phyloP scores from a whole-genome alignment of 2,797 vertebrate genomes.

The Tragelaphus oryx region DNA sequence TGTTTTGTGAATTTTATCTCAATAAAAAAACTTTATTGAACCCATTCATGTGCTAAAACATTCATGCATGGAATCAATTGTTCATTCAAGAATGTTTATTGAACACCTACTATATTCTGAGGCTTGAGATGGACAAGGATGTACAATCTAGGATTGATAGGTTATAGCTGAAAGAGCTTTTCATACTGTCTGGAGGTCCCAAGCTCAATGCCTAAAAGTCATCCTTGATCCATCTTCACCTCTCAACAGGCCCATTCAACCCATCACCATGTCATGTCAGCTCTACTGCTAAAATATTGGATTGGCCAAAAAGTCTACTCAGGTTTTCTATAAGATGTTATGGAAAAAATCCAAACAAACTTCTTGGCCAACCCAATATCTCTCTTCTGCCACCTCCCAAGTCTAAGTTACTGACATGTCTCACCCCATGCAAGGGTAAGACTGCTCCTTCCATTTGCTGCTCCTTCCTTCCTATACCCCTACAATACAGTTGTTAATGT shows the following conservation, averaged over 20 bases:
- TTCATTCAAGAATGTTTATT: neutral
- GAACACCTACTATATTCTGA: neutral
- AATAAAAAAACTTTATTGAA: neutral
- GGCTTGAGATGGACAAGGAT: neutral
- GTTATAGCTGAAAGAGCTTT: neutral
- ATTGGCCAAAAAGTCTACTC: neutral
- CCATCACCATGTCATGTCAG: neutral
- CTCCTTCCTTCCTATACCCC: neutral
- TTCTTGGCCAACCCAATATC: neutral
- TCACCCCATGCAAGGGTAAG: neutral
- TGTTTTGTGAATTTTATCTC: neutral
- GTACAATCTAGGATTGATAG: neutral
- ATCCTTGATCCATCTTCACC: neutral
- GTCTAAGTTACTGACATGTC: neutral
- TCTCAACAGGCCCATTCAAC: neutral
- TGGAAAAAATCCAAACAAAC: neutral
- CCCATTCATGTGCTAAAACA: neutral
- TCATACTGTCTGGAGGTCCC: neutral
- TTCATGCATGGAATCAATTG: neutral
- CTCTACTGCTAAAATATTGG: neutral
- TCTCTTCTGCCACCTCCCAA: neutral
- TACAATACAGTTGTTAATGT: neutral
- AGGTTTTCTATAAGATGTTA: neutral
- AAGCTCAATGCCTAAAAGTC: neutral
- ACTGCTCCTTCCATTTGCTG: neutral